phyloP scores from a whole-genome alignment of 2,113 vertebrate genomes.

The Paradisaea rubra region DNA sequence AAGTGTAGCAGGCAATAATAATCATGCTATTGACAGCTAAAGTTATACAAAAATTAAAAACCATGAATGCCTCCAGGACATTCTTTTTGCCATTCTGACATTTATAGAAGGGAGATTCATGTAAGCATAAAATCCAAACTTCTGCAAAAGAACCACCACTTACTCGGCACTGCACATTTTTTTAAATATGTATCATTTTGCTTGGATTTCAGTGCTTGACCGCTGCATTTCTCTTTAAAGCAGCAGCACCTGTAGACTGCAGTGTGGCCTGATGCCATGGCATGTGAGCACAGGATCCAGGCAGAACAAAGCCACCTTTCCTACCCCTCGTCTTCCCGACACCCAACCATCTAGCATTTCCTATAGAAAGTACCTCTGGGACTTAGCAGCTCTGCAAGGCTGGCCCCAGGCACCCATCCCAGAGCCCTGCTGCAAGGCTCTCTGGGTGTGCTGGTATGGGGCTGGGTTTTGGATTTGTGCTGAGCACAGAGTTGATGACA shows the following conservation, averaged over 20 bases:
- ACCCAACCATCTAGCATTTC: too few relatives aligned
- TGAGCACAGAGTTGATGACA: background rate
- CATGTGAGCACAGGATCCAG: fast-evolving
- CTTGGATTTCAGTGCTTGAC: background rate
- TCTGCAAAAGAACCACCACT: background rate
- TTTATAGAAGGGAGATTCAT: background rate
- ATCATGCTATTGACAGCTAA: too few relatives aligned
- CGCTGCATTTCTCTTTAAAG: background rate
- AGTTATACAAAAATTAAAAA: background rate
- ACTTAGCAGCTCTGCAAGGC: too few relatives aligned
- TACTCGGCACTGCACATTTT: background rate
- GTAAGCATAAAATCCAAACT: background rate
- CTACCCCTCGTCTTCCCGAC: background rate
- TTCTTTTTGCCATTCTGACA: background rate
- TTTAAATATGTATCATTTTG: background rate
- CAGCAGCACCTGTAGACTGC: background rate
- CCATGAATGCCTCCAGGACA: fast-evolving
- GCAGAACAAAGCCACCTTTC: background rate
- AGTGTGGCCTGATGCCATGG: background rate
- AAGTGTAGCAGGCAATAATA: background rate
- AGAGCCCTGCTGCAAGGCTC: background rate
- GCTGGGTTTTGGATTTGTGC: background rate
- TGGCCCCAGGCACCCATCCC: background rate
- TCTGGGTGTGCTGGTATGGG: background rate
- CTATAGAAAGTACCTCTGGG: too few relatives aligned